A percentile compares a stretch with the other conserved stretches of the same genome.
phyloP scores from a whole-genome alignment of 92 coral and sea anemone species.

The Paramuricea clavata region DNA sequence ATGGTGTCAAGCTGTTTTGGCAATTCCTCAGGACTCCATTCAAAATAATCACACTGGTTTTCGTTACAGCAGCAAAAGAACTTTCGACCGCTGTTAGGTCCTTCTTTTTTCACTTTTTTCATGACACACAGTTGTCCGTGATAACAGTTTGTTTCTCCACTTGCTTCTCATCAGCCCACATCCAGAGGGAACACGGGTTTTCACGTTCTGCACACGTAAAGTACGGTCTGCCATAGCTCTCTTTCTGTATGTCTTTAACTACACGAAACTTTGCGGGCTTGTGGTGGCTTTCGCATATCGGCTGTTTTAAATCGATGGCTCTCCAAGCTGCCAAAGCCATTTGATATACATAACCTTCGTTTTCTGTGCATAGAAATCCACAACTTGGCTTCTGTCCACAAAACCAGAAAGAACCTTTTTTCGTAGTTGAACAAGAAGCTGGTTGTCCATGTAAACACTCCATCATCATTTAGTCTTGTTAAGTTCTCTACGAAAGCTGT shows the following conservation, averaged over 20 bases:
- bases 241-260: constrained; percentile 2
- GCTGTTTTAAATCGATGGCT: background rate
- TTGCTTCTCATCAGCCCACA: background rate
- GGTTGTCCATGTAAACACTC: constrained; percentile 29
- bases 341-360: background rate
- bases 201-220: constrained; percentile 9
- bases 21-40: background rate
- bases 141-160: background rate
- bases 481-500: too few species aligned
- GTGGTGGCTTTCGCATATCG: background rate
- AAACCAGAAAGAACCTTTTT: constrained; percentile 20
- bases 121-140: background rate
- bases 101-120: background rate
- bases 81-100: constrained; percentile 2
- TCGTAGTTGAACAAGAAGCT: constrained; percentile 2
- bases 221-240: constrained; percentile 2
- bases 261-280: constrained; percentile 2
- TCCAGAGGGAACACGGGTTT: constrained; percentile 16
- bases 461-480: too few species aligned
- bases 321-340: background rate
- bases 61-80: constrained; percentile 8
- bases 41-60: background rate
- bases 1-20: background rate
- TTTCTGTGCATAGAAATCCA: background rate
- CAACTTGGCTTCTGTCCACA: constrained; percentile 26